Conservation (phyloP, 2,113 vertebrate species). For the Microcebus griseorufus region DNA sequence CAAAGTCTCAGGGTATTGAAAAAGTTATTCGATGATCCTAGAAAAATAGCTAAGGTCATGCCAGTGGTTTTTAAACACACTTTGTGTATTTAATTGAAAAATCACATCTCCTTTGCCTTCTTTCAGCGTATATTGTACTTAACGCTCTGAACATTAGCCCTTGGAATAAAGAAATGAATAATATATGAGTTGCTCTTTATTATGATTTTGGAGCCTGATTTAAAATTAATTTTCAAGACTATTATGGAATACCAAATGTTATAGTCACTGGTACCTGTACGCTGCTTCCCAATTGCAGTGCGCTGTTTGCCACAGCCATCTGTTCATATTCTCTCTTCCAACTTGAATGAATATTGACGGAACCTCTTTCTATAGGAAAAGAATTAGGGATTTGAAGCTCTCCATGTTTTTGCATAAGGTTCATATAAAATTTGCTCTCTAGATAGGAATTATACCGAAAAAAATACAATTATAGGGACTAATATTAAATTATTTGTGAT, state of each 20-base stretch:
- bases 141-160: conserved; percentile 64
- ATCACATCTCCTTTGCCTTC: conserved; percentile 53
- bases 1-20: conserved; percentile 38
- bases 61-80: conserved; percentile 51
- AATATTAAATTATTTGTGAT: conserved; percentile 66
- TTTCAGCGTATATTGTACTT: conserved; percentile 61
- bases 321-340: conserved; percentile 61
- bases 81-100: conserved; percentile 67
- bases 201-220: conserved; percentile 76
- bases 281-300: conserved; percentile 61
- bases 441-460: conserved; percentile 37
- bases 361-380: conserved; percentile 62
- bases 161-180: conserved; percentile 75
- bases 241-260: conserved; percentile 73
- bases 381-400: conserved; percentile 44
- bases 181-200: conserved; percentile 76
- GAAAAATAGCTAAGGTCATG: conserved; percentile 65
- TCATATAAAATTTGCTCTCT: conserved; percentile 60
- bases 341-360: conserved; percentile 72
- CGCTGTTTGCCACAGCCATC: conserved; percentile 71
- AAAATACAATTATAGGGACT: conserved; percentile 6
- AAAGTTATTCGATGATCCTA: conserved; percentile 44
- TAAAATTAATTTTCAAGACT: conserved; percentile 78
- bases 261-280: conserved; percentile 62
- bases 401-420: conserved; percentile 56